These are phyloP conservation scores for Phylloscopus trochiloides DNA, from an alignment of 2,113 vertebrate genomes.

Conservation along the genomic window DNA sequence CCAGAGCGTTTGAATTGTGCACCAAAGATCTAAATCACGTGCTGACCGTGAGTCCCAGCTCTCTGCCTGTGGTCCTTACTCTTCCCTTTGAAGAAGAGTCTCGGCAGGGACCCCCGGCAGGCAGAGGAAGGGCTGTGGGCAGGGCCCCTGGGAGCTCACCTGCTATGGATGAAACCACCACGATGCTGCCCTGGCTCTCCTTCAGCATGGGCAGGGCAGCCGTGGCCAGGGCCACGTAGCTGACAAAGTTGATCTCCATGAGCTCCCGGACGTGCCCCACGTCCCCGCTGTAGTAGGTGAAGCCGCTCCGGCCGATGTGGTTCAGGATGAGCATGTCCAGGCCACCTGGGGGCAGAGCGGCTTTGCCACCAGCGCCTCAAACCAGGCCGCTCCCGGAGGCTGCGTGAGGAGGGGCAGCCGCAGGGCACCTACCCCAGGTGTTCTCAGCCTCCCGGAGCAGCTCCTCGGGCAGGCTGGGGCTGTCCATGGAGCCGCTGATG, in stretches of 20 bases:
- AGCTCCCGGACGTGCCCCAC: neutral
- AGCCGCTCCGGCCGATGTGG: constrained; percentile 13
- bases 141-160: constrained; percentile 50
- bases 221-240: constrained; percentile 66
- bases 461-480: constrained; percentile 39
- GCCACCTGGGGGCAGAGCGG: constrained; percentile 59
- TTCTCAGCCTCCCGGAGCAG: constrained; percentile 67
- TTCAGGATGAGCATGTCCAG: constrained; percentile 81
- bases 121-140: neutral
- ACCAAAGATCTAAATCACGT: fast-evolving
- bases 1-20: neutral
- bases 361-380: fast-evolving
- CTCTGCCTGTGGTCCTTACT: neutral
- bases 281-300: constrained; percentile 35
- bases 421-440: constrained; percentile 61
- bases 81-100: neutral
- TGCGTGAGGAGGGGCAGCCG: neutral
- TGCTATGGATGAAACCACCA: constrained; percentile 68
- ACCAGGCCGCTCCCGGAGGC: neutral
- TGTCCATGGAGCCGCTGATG: constrained; percentile 70
- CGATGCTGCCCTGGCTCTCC: constrained; percentile 70
- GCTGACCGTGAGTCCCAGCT: neutral
- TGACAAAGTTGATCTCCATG: constrained; percentile 75
- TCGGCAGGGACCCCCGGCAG: neutral
- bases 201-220: constrained; percentile 74